Evolutionary conservation across 2,888 invertebrate genomes (phyloP).

Genomic region (Patella pellucida): DNA sequence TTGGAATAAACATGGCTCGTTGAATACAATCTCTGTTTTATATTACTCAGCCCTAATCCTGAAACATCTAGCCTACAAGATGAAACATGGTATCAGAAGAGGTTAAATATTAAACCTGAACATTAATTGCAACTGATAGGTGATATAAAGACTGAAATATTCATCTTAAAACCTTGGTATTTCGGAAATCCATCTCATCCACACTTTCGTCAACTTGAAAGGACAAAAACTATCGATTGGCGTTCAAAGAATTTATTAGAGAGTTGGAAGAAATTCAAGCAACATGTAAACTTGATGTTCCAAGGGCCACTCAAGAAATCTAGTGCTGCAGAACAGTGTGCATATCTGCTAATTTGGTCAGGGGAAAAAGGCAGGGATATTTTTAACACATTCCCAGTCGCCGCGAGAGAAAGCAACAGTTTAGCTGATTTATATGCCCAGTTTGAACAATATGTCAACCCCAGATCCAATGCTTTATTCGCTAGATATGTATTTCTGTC

Average conservation of each 20-base stretch:
- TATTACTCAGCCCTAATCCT: too few species aligned
- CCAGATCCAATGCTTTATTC: constrained; percentile 28
- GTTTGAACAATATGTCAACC: constrained; percentile 19
- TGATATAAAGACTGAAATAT: too few species aligned
- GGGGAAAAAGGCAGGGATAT: constrained; percentile 31
- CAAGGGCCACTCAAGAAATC: constrained; percentile 23
- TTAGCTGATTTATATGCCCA: too few species aligned
- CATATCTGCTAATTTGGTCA: constrained; percentile 28
- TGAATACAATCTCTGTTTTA: too few species aligned
- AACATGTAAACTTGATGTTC: constrained; percentile 28
- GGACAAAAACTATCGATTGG: constrained; percentile 24
- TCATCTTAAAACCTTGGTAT: too few species aligned
- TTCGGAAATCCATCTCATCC: too few species aligned
- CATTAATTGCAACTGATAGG: too few species aligned
- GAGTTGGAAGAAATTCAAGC: constrained; percentile 30
- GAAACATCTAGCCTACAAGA: too few species aligned
- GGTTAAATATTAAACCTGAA: too few species aligned
- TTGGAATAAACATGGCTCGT: too few species aligned
- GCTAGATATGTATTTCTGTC: constrained; percentile 22
- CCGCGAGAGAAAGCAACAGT: constrained; percentile 10
- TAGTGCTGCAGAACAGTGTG: constrained; percentile 15
- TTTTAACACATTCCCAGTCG: constrained; percentile 26
- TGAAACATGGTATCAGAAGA: too few species aligned
- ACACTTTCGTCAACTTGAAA: too few species aligned
- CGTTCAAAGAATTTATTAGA: constrained; percentile 25